A percentile compares a stretch with the other conserved stretches of the same genome.
phyloP scores from a whole-genome alignment of 2,113 vertebrate species.

The Asarcornis scutulata region DNA sequence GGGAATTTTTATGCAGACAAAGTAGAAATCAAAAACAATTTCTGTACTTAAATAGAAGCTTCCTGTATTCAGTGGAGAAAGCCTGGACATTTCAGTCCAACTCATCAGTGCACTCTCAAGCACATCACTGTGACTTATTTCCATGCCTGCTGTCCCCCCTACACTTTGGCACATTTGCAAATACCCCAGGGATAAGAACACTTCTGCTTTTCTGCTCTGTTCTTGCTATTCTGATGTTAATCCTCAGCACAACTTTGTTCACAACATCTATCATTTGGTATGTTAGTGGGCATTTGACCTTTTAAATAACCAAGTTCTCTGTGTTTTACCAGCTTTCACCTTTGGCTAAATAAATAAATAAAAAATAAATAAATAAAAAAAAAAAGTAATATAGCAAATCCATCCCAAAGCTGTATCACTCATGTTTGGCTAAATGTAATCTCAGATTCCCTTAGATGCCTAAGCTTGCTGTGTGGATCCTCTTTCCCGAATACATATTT shows the following conservation, averaged over 20 bases:
- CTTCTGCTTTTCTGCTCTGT: background rate
- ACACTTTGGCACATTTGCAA: background rate
- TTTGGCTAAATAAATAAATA: background rate
- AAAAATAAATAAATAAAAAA: background rate
- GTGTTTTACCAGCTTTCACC: background rate
- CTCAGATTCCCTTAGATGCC: background rate
- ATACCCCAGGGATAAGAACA: background rate
- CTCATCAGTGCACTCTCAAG: background rate
- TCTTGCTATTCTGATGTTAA: background rate
- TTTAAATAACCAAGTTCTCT: background rate
- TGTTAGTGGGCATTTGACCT: background rate
- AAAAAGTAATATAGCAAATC: background rate
- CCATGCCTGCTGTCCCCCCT: rapidly evolving
- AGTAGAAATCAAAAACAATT: background rate
- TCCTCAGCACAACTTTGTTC: background rate
- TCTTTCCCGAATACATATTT: background rate
- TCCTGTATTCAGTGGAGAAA: background rate
- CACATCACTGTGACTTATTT: background rate
- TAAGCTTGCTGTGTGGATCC: background rate
- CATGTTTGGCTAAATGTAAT: background rate
- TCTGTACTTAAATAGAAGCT: background rate
- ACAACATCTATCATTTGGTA: background rate
- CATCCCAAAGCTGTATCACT: background rate
- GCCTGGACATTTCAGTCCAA: background rate
- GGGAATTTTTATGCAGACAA: background rate